Percentiles rank a stretch among this genome's conserved stretches.
These are phyloP conservation scores for Elysia crispata DNA, from an alignment of 2,888 invertebrate species.

Conservation along the genomic window DNA sequence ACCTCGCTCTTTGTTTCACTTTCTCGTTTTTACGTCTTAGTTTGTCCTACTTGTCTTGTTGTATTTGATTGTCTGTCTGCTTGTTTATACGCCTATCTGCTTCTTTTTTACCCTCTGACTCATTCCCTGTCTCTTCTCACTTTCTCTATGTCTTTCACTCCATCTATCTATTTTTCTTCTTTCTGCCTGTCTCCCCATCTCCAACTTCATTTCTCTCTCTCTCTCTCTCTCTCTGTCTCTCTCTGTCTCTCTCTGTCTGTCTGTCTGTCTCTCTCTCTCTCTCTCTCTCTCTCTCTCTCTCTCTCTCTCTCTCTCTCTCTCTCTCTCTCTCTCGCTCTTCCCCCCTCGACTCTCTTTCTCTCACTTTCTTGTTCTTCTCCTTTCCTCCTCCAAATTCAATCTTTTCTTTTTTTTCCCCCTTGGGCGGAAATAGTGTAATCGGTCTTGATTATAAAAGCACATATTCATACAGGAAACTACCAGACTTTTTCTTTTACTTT, in stretches of 20 bases:
- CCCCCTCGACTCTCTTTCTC: not conserved
- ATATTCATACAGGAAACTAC: no score
- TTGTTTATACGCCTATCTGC: not conserved
- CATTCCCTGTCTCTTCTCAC: not conserved
- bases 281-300: slow-evolving; percentile 6
- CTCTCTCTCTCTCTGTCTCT: slow-evolving; percentile 25
- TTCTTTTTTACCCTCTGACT: not conserved
- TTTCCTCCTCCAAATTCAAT: not conserved
- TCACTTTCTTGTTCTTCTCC: not conserved
- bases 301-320: not conserved
- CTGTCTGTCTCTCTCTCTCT: slow-evolving; percentile 16
- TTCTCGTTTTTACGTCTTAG: no score
- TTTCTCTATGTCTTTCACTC: not conserved
- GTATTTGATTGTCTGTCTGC: no score
- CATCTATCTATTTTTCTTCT: not conserved
- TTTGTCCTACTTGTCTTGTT: no score
- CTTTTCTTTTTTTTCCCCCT: no score
- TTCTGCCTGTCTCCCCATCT: slow-evolving; percentile 10
- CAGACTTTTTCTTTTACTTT: no score
- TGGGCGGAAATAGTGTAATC: no score
- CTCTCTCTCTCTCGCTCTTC: not conserved
- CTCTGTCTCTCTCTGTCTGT: slow-evolving; percentile 18
- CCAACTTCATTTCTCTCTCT: slow-evolving; percentile 19
- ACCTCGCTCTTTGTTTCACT: no score
- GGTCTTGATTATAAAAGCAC: no score